Percentiles rank a stretch among this genome's conserved stretches.
These are phyloP conservation scores for Tenebrosternarchus preto DNA, from an alignment of 2,113 vertebrate genomes.

Conservation along the genomic window DNA sequence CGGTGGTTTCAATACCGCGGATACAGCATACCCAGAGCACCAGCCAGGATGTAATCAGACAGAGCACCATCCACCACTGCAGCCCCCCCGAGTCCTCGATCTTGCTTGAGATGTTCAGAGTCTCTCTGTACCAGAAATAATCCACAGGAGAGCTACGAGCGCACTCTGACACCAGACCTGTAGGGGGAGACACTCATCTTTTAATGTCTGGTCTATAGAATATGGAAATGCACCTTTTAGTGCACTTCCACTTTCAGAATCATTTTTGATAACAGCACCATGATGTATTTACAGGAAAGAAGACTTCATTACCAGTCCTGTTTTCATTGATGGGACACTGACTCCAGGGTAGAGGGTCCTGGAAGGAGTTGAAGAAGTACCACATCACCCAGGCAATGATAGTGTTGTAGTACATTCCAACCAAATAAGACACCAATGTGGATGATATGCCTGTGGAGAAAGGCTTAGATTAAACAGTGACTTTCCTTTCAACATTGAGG, in stretches of 20 bases:
- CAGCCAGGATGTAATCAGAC: slow-evolving; percentile 82
- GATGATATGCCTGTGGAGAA: slow-evolving; percentile 83
- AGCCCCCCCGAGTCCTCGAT: slow-evolving; percentile 79
- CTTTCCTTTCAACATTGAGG: no score
- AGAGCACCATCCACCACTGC: slow-evolving; percentile 92
- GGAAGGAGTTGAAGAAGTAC: slow-evolving; percentile 98
- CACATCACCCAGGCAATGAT: slow-evolving; percentile 96
- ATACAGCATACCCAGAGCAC: slow-evolving; percentile 87
- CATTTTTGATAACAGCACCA: no score
- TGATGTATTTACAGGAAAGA: no score
- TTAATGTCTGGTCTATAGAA: no score
- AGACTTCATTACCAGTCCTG: slow-evolving; percentile 75
- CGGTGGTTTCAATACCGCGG: slow-evolving; percentile 93
- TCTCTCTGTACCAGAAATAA: slow-evolving; percentile 97
- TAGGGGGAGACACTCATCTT: slow-evolving; percentile 18
- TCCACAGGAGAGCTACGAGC: slow-evolving; percentile 84
- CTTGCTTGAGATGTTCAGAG: slow-evolving; percentile 81
- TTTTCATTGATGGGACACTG: slow-evolving; percentile 81
- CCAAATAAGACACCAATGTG: slow-evolving; percentile 84
- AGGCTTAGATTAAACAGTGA: not conserved
- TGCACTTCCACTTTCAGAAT: no score
- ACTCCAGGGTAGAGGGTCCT: slow-evolving; percentile 91
- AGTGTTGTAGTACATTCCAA: slow-evolving; percentile 92
- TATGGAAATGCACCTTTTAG: no score
- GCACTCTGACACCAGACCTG: slow-evolving; percentile 83